Conservation (phyloP, 2,113 vertebrate species). For the Psittacus erithacus region DNA sequence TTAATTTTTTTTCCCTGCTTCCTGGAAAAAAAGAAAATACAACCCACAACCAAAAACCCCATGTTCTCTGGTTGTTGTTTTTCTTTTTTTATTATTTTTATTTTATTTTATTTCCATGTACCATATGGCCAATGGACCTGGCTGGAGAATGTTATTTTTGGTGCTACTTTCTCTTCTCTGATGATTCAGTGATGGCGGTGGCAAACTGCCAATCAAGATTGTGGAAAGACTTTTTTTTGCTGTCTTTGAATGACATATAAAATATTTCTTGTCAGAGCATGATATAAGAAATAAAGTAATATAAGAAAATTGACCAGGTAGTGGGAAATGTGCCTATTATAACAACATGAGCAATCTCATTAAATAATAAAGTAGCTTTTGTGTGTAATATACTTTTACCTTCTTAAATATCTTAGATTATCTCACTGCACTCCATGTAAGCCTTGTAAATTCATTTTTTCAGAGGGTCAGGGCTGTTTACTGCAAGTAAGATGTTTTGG, state of each 20-base stretch:
- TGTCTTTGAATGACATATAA: not conserved
- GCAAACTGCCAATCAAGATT: not conserved
- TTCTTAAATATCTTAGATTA: not conserved
- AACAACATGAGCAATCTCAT: not conserved
- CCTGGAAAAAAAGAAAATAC: not conserved
- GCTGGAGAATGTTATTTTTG: conserved; percentile 32
- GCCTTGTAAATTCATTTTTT: not conserved
- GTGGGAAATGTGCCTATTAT: not conserved
- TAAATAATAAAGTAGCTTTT: not conserved
- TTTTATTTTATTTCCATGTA: not conserved
- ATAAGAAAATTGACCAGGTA: not conserved
- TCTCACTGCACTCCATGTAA: not conserved
- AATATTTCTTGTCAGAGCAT: not conserved
- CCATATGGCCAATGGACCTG: not conserved
- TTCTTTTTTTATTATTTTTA: not conserved
- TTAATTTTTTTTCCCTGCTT: not conserved
- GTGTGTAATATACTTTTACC: not conserved
- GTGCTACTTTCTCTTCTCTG: conserved; percentile 9
- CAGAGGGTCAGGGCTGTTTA: not conserved
- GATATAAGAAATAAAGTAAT: not conserved
- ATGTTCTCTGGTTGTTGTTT: not conserved
- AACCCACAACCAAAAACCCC: not conserved
- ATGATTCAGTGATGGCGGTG: conserved; percentile 26
- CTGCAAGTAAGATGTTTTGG: not conserved
- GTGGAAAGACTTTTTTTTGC: not conserved